Evolutionary conservation across 2,888 invertebrate species (phyloP), one percentile per base, ranked within the genome.

Genomic region (Tenthredo scrophulariae): DNA sequence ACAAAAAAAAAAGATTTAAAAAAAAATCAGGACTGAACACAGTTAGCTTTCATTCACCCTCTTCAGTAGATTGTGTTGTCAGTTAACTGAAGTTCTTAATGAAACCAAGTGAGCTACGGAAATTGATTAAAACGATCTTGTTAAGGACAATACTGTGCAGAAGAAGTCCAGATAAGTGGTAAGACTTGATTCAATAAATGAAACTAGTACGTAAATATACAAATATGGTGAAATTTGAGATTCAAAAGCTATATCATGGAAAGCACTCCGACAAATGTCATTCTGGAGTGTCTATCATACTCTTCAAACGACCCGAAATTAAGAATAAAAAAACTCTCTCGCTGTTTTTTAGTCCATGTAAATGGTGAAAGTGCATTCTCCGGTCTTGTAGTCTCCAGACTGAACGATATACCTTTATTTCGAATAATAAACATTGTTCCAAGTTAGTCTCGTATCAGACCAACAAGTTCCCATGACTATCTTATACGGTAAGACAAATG

Each of bases 121-220:
- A 89, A 84, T 84, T 89, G 86, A 88, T 92, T 62, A 91, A 90
- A 89, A 88, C 88, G 80, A 90, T 92, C 86, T 87, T 92, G 26
- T 87, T 91, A 18, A 88, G 90, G 54, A 90, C 90, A 46, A 85
- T 92, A 58, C 87, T 92, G 26, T 92, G 92, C 85, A 88, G 91
- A 85, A 90, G 90, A 86, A 88, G 87, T 85, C 89, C 87, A 33
- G 89, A 89, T 84, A 91, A 89, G 89, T 90, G 90, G 91, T 91
- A 86, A 86, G 84, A 75, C 46, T 10, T 15, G 67, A 83, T 40
- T 62, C 18, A 26, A 37, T 62, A 15, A 22, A 43, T 22, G 43
- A 43, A 46, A 40, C 15, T 6, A n/a, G n/a, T n/a, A 40, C 3
- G 33, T 5, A 26, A 26, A 26, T 1, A 54, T 7, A 3, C 6